A percentile compares a stretch with the other conserved stretches of the same genome.
Evolutionary conservation across 2,888 invertebrate species (phyloP).

Genomic region (Lepidochrysops patricia): DNA sequence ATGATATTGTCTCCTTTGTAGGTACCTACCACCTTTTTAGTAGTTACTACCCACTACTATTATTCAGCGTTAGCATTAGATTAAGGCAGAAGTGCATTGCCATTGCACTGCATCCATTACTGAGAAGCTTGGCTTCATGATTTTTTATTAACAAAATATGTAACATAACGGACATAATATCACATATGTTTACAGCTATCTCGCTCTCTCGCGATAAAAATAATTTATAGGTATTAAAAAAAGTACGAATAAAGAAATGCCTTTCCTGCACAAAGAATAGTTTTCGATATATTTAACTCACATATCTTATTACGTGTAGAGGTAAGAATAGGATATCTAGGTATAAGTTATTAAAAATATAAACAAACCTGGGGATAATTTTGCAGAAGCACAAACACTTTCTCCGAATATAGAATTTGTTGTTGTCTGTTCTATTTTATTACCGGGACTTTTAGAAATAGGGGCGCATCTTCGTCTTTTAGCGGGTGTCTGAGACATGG

Average conservation of each 20-base stretch:
- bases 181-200: constrained; percentile 41
- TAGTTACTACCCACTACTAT: neutral
- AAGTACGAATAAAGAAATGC: constrained; percentile 24
- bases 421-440: constrained; percentile 65
- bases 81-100: constrained; percentile 3
- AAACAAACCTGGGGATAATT: constrained; percentile 91
- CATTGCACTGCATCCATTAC: constrained; percentile 10
- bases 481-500: constrained; percentile 88
- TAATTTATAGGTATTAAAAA: constrained; percentile 59
- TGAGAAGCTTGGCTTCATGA: constrained; percentile 17
- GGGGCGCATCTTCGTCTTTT: constrained; percentile 94
- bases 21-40: neutral
- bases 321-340: neutral
- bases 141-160: constrained; percentile 24
- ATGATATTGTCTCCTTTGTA: neutral
- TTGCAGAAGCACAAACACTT: constrained; percentile 79
- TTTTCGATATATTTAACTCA: neutral
- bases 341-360: constrained; percentile 31
- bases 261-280: neutral
- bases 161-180: constrained; percentile 48
- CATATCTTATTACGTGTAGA: neutral
- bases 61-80: neutral
- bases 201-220: constrained; percentile 63
- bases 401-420: constrained; percentile 88
- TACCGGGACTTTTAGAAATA: constrained; percentile 76